Percentiles rank a stretch among this genome's conserved stretches.
These are phyloP conservation scores for Cyprinodon brontotheroides DNA, from an alignment of 2,113 vertebrate species.

Conservation along the genomic window DNA sequence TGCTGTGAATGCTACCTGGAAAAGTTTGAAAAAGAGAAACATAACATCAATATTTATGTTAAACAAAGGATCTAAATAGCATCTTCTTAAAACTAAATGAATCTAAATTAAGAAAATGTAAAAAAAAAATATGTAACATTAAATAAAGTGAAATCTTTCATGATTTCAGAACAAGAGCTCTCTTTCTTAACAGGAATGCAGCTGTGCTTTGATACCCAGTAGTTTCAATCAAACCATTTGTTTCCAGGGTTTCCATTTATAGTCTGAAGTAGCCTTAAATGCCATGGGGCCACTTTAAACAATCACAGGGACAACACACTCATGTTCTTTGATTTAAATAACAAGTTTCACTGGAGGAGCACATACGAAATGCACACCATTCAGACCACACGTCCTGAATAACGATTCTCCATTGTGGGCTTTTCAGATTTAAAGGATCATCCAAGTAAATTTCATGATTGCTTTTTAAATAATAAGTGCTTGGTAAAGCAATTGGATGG, in stretches of 20 bases:
- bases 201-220: neutral
- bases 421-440: conserved; percentile 24
- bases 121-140: neutral
- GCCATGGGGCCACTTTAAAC: conserved; percentile 26
- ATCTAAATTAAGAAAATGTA: neutral
- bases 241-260: conserved; percentile 35
- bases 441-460: conserved; percentile 32
- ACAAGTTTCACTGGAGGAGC: neutral
- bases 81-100: neutral
- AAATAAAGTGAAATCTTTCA: neutral
- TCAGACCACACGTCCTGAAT: conserved; percentile 8
- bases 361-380: conserved; percentile 14
- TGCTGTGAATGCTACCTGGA: neutral
- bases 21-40: neutral
- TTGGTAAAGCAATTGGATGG: conserved; percentile 23
- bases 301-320: conserved; percentile 39
- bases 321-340: conserved; percentile 26
- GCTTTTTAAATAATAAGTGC: neutral
- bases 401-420: conserved; percentile 1
- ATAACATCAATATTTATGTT: neutral
- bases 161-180: neutral
- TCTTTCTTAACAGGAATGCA: neutral
- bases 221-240: conserved; percentile 54
- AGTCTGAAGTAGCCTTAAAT: conserved; percentile 22
- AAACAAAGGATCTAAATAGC: neutral